Evolutionary conservation across 2,888 invertebrate species (phyloP).

Genomic region (Drosophila paramelanica): DNA sequence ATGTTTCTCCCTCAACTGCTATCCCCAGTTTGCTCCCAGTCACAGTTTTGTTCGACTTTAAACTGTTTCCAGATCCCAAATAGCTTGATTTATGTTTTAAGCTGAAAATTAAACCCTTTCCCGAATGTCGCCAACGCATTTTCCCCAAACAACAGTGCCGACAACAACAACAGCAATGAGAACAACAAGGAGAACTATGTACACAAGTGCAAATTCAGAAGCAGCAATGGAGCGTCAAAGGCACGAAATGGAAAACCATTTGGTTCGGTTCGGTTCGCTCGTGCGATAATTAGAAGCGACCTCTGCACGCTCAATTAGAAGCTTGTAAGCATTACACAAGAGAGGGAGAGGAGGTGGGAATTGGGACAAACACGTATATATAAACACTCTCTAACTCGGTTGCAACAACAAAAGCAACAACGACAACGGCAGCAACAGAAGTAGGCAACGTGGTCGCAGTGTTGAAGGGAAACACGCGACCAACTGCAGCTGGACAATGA

Average conservation of each 20-base stretch:
- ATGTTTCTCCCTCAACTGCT: slow-evolving; percentile 1
- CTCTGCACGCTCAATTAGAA: slow-evolving; percentile 78
- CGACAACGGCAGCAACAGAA: slow-evolving; percentile 4
- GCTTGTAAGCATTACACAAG: slow-evolving; percentile 55
- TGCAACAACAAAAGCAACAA: slow-evolving; percentile 33
- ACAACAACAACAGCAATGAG: slow-evolving; percentile 20
- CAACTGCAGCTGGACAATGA: slow-evolving; percentile 35
- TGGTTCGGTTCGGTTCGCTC: slow-evolving; percentile 34
- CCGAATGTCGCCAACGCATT: slow-evolving; percentile 73
- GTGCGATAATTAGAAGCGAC: slow-evolving; percentile 75
- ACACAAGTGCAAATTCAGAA: slow-evolving; percentile 43
- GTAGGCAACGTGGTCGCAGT: slow-evolving; percentile 35
- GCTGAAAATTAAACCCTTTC: slow-evolving; percentile 44
- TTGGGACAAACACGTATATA: slow-evolving; percentile 41
- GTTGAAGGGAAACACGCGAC: slow-evolving; percentile 66
- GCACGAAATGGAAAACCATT: slow-evolving; percentile 67
- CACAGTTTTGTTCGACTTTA: slow-evolving; percentile 49
- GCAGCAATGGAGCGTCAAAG: slow-evolving; percentile 61
- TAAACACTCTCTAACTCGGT: slow-evolving; percentile 46
- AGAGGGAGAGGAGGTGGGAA: slow-evolving; percentile 7
- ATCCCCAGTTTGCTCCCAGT: slow-evolving; percentile 1
- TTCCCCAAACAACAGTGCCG: slow-evolving; percentile 46
- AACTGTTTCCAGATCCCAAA: slow-evolving; percentile 54
- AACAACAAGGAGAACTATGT: slow-evolving; percentile 27
- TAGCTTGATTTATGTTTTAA: slow-evolving; percentile 78